Conservation (phyloP, 2,888 invertebrate genomes). For the Dynastes tityus region DNA sequence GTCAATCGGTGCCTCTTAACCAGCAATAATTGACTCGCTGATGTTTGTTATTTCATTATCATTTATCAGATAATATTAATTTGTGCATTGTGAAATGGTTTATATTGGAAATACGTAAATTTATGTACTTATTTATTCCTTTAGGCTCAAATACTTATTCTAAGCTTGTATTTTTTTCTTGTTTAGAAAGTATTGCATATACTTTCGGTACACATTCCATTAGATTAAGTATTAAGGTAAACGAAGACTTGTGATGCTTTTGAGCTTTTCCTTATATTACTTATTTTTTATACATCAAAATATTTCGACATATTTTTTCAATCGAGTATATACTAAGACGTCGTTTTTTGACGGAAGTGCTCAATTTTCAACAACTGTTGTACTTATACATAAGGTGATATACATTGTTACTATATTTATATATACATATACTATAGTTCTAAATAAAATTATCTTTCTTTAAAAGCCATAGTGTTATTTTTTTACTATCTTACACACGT, state of each 20-base stretch:
- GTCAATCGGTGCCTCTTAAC: constrained; percentile 38
- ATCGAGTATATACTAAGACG: constrained; percentile 43
- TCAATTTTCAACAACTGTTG: constrained; percentile 50
- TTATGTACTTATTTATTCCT: constrained; percentile 42
- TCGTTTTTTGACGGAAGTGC: constrained; percentile 49
- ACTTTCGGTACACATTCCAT: constrained; percentile 52
- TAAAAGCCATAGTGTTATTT: constrained; percentile 1
- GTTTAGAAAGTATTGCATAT: constrained; percentile 23
- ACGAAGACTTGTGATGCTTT: constrained; percentile 53
- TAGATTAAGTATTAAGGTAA: constrained; percentile 47
- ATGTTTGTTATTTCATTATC: constrained; percentile 18
- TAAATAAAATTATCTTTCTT: constrained; percentile 46
- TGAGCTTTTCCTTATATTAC: constrained; percentile 49
- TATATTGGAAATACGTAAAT: constrained; percentile 25
- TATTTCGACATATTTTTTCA: constrained; percentile 45
- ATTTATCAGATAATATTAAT: constrained; percentile 23
- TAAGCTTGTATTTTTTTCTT: constrained; percentile 30
- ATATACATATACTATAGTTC: constrained; percentile 41
- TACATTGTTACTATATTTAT: constrained; percentile 50
- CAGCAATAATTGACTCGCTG: constrained; percentile 3
- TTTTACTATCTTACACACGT: neutral
- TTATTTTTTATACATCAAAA: constrained; percentile 44
- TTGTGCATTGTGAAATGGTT: constrained; percentile 10
- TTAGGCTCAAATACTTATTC: constrained; percentile 19
- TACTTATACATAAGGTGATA: constrained; percentile 51